These are phyloP conservation scores for Sitta europaea DNA, from an alignment of 2,113 vertebrate genomes.

Conservation along the genomic window DNA sequence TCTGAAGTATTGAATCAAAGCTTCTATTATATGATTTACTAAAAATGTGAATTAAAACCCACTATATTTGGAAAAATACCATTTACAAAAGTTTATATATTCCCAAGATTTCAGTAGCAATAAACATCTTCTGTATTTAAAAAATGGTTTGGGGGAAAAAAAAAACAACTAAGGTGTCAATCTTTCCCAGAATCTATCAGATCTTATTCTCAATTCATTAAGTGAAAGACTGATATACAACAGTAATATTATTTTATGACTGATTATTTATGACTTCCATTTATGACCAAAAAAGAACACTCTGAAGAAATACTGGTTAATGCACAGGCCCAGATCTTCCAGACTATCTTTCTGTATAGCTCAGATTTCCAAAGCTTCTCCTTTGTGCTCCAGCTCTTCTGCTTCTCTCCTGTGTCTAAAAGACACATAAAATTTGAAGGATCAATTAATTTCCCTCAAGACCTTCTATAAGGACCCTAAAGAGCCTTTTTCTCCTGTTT, in stretches of 20 bases:
- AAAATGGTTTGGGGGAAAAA: background rate
- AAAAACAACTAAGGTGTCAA: background rate
- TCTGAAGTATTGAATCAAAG: background rate
- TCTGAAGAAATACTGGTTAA: background rate
- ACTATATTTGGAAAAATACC: background rate
- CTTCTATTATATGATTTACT: background rate
- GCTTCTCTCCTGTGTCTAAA: background rate
- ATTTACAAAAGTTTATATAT: background rate
- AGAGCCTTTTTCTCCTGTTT: background rate
- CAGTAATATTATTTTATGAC: background rate
- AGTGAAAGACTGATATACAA: background rate
- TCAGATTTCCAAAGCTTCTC: background rate
- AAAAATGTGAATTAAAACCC: background rate
- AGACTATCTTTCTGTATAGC: background rate
- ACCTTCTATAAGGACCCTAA: background rate
- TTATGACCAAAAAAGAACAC: background rate
- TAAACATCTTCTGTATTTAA: background rate
- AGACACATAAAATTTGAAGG: background rate
- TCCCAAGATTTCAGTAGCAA: background rate
- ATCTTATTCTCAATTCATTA: background rate
- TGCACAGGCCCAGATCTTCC: background rate
- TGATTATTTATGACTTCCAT: background rate
- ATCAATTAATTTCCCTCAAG: background rate
- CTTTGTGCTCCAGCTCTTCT: background rate
- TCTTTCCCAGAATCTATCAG: background rate